Conservation (phyloP, 2,888 invertebrate species). For the Calameuta filiformis region DNA sequence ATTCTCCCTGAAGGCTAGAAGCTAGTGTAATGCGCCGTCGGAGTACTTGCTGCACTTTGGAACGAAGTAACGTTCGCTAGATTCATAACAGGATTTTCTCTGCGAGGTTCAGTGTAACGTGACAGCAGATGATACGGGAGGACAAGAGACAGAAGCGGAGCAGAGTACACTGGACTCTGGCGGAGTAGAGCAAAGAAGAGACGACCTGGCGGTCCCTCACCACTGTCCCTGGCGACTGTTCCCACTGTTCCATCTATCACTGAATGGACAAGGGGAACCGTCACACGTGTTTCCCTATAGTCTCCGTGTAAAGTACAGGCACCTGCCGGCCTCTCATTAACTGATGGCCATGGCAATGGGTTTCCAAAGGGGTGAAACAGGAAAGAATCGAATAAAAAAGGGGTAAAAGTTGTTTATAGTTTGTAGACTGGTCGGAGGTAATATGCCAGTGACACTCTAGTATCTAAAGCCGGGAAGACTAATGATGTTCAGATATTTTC, state of each 20-base stretch:
- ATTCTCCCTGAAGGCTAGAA: background rate
- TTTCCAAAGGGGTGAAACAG: background rate
- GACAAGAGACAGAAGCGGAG: background rate
- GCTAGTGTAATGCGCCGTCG: background rate
- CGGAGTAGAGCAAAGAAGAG: background rate
- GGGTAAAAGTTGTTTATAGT: slow-evolving; percentile 15
- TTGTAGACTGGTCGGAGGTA: slow-evolving; percentile 9
- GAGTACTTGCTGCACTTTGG: background rate
- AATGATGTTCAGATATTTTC: slow-evolving; percentile 7
- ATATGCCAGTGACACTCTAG: slow-evolving; percentile 6
- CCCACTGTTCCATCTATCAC: slow-evolving; percentile 16
- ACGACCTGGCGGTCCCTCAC: background rate
- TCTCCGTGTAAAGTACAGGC: background rate
- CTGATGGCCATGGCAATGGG: slow-evolving; percentile 12
- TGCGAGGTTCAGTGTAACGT: background rate
- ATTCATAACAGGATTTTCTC: background rate
- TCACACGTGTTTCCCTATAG: slow-evolving; percentile 6
- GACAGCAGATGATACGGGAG: background rate
- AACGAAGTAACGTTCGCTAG: background rate
- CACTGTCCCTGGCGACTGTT: background rate
- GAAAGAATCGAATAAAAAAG: background rate
- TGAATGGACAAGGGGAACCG: slow-evolving; percentile 14
- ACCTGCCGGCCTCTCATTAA: slow-evolving; percentile 18
- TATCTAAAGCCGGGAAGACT: slow-evolving; percentile 2
- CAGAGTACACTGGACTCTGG: background rate